phyloP scores from a whole-genome alignment of 1,140 invertebrate species.

The Plectrocnemia conspersa region DNA sequence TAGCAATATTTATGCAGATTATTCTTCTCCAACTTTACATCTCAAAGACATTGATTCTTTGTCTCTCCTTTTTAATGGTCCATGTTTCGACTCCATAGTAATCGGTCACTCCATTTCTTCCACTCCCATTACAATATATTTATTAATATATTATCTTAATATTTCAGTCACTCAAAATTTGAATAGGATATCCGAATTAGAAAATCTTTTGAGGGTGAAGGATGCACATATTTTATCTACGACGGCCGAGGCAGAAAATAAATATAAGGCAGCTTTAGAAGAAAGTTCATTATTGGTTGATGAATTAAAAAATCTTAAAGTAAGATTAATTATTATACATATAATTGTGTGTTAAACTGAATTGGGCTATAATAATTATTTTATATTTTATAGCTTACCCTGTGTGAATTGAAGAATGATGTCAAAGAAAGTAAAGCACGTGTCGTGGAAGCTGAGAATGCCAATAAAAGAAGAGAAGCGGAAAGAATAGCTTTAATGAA shows the following conservation, averaged over 20 bases:
- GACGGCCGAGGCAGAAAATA: constrained; percentile 38
- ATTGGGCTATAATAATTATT: constrained; percentile 2
- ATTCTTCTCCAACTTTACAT: too few species aligned
- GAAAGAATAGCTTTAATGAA: constrained; percentile 14
- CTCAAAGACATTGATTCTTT: too few species aligned
- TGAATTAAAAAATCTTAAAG: constrained; percentile 48
- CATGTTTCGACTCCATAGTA: too few species aligned
- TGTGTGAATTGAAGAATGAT: constrained; percentile 47
- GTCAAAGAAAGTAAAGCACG: constrained; percentile 45
- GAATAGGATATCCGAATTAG: constrained; percentile 51
- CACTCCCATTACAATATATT: too few species aligned
- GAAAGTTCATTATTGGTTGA: constrained; percentile 43
- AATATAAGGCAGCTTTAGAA: constrained; percentile 26
- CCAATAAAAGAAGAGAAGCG: constrained; percentile 6
- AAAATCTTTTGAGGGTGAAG: constrained; percentile 47
- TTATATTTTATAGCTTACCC: constrained; percentile 41
- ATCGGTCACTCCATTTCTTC: too few species aligned
- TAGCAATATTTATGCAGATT: background rate
- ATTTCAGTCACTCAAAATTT: constrained; percentile 51
- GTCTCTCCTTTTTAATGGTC: too few species aligned
- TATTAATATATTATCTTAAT: too few species aligned
- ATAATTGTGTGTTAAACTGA: background rate
- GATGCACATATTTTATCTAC: constrained; percentile 45
- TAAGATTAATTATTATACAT: constrained; percentile 26
- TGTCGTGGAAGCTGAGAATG: constrained; percentile 30